Base-by-base conservation (phyloP, 2,797 vertebrate species). In the Pangasius djambal region DNA sequence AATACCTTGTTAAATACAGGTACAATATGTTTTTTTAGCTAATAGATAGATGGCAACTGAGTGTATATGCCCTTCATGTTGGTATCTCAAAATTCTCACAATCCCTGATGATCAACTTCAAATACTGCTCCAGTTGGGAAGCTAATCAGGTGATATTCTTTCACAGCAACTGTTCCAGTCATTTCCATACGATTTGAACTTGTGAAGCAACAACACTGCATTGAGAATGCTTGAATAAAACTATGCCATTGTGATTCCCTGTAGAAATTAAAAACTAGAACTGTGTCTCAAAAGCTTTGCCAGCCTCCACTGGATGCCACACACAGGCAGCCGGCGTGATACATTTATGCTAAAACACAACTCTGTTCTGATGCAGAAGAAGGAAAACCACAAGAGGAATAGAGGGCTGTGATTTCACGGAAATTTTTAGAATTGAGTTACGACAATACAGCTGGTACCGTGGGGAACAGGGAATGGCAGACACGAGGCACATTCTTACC, bases 211-310 rank as follows among this genome's bases (percentile, higher is more conserved):
- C 44, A 78, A 75, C 65, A 4, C 31, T 40, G 89, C 92, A 93
- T 91, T 93, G 94, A 94, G 90, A 92, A 93, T 87, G 81, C 88
- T 90, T 69, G 82, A 86, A 90, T 92, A 89, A 92, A 89, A 89
- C 83, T 8, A 90, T 90, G 87, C 89, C 9, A 61, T 89, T 74
- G 75, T 34, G 75, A 92, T 91, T 95, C 95, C 95, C 95, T 81
- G 86, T 94, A 95, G 94, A 95, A 95, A 95, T 95, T 93, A 94
- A 95, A 94, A 94, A 91, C 86, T 90, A 89, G 90, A 93, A 93
- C 90, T 88, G 93, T 87, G 91, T 88, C 89, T 77, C 87, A 70
- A 87, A 89, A 93, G 91, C 89, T 91, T 90, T 91, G 89, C 93
- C 93, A 92, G 91, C 87, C 91, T 94, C 92, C 93, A 89, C 81